phyloP scores from a whole-genome alignment of 1,140 invertebrate species.

The Aphelinus atriplicis region DNA sequence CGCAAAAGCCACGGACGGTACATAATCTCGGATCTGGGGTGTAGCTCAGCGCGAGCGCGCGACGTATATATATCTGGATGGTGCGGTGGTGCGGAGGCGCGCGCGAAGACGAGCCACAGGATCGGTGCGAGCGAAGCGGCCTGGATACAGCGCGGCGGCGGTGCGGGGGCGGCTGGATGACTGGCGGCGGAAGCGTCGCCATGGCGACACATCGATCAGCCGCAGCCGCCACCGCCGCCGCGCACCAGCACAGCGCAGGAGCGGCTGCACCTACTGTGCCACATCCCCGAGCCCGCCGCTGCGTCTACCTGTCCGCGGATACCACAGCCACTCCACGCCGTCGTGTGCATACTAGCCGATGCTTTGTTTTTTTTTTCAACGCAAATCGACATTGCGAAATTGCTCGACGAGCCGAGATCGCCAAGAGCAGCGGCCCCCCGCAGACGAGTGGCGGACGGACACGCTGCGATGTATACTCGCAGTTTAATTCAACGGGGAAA shows the following conservation, averaged over 20 bases:
- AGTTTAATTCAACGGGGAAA: too few relatives aligned
- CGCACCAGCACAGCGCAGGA: slow-evolving; percentile 8
- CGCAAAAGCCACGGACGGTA: neutral
- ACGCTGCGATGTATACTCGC: too few relatives aligned
- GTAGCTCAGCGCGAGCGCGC: neutral
- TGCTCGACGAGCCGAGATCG: slow-evolving; percentile 7
- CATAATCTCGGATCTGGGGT: neutral
- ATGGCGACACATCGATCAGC: slow-evolving; percentile 69
- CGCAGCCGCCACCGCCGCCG: slow-evolving; percentile 38
- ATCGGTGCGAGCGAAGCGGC: slow-evolving; percentile 44
- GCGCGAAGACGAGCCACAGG: neutral
- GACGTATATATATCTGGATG: neutral
- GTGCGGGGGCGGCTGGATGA: slow-evolving; percentile 65
- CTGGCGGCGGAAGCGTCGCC: slow-evolving; percentile 67
- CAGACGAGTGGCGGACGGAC: neutral
- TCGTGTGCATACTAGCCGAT: too few relatives aligned
- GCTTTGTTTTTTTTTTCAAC: too few relatives aligned
- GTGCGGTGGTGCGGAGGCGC: neutral
- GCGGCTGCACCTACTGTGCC: slow-evolving; percentile 15
- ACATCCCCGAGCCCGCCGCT: slow-evolving; percentile 6
- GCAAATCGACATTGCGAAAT: too few relatives aligned
- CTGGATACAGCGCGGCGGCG: slow-evolving; percentile 61
- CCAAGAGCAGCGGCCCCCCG: slow-evolving; percentile 30
- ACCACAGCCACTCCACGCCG: too few relatives aligned
- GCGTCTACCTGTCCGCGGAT: too few relatives aligned